phyloP scores from a whole-genome alignment of 2,888 invertebrate genomes.

The Aphrophora alni region DNA sequence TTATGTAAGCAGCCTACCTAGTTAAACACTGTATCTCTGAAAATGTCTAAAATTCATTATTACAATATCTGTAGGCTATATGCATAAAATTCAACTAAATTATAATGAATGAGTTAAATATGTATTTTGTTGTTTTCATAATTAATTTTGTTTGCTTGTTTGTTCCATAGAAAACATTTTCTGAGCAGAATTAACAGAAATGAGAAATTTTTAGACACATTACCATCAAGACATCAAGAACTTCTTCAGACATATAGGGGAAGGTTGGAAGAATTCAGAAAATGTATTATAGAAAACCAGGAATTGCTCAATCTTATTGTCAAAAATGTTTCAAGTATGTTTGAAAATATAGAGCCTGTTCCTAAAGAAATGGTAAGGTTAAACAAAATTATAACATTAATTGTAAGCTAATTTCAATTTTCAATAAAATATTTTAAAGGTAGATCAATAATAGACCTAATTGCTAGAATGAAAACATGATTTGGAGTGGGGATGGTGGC shows the following conservation, averaged over 20 bases:
- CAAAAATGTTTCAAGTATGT: conserved; percentile 80
- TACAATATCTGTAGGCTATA: no score
- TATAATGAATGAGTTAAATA: no score
- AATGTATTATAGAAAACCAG: conserved; percentile 75
- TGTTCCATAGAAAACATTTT: not conserved
- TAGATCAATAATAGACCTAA: no score
- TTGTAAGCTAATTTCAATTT: no score
- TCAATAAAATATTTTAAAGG: no score
- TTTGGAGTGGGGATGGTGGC: no score
- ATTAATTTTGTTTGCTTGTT: not conserved
- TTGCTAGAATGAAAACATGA: no score
- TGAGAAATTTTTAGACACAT: conserved; percentile 73
- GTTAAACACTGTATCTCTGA: no score
- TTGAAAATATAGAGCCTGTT: conserved; percentile 69
- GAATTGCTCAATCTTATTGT: conserved; percentile 73
- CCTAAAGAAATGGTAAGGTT: conserved; percentile 49
- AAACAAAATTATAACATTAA: not conserved
- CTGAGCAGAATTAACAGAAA: conserved; percentile 54
- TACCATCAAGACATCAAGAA: conserved; percentile 77
- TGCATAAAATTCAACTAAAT: no score
- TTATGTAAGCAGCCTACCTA: no score
- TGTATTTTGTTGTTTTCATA: no score
- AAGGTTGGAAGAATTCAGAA: conserved; percentile 75
- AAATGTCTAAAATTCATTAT: no score
- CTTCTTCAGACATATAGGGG: conserved; percentile 76